Evolutionary conservation across 2,113 vertebrate genomes (phyloP).

Genomic region (Thalassarche chlororhynchos): DNA sequence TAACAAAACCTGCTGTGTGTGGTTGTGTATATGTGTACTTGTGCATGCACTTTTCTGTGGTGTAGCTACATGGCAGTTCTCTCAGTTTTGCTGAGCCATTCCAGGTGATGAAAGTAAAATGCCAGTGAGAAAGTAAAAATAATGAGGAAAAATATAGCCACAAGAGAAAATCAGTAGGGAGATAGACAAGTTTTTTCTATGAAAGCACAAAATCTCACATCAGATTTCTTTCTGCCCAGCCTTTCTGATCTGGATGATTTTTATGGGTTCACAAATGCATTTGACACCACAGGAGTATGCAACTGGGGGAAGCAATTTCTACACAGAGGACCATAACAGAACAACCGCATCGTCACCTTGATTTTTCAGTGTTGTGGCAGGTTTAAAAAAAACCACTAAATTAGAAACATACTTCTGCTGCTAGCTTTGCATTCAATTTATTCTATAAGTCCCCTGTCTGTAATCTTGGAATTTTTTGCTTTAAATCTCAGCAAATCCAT

Average conservation of each 20-base stretch:
- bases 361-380: not conserved
- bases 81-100: not conserved
- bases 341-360: not conserved
- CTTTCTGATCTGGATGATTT: not conserved
- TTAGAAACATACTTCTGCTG: conserved; percentile 33
- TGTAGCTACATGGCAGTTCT: not conserved
- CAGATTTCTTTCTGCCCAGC: not conserved
- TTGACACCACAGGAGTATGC: not conserved
- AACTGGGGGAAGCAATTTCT: not conserved
- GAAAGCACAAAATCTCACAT: not conserved
- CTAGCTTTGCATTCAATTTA: not conserved
- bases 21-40: not conserved
- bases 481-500: conserved; percentile 14
- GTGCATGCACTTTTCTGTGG: not conserved
- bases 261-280: not conserved
- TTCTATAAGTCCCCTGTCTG: not conserved
- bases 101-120: not conserved
- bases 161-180: not conserved
- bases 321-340: not conserved
- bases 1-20: not conserved
- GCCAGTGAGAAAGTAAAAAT: not conserved
- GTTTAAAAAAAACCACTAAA: not conserved
- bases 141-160: not conserved
- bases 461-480: not conserved
- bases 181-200: not conserved